Conservation (phyloP, 2,888 invertebrate genomes). For the Platypus cylindrus region DNA sequence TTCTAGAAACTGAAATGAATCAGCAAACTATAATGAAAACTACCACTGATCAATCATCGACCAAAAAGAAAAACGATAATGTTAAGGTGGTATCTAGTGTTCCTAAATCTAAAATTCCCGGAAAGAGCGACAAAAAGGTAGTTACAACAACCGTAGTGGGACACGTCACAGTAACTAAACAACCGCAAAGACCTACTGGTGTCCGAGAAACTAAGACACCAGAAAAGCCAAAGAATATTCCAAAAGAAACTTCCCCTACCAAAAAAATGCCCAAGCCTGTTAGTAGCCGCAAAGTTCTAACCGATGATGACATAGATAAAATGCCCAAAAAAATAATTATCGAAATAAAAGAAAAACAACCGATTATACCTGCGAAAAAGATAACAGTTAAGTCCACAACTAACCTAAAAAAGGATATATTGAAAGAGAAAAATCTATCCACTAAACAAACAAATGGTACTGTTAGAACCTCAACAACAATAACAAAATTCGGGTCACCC, state of each 20-base stretch:
- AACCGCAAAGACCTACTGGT: too few species aligned
- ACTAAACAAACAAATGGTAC: constrained; percentile 9
- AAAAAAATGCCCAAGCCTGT: neutral
- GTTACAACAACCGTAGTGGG: too few species aligned
- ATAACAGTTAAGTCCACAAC: constrained; percentile 6
- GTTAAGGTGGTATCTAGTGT: too few species aligned
- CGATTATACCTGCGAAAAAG: too few species aligned
- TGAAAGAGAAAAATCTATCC: constrained; percentile 8
- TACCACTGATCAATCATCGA: constrained; percentile 11
- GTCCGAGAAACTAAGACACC: constrained; percentile 11
- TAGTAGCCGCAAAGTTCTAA: too few species aligned
- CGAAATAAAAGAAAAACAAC: too few species aligned
- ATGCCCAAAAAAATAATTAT: too few species aligned
- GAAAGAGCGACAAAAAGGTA: too few species aligned
- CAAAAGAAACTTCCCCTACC: constrained; percentile 1
- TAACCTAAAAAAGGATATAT: constrained; percentile 8
- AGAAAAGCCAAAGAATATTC: constrained; percentile 8
- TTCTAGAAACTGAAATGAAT: constrained; percentile 14
- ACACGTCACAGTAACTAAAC: too few species aligned
- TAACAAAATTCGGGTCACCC: constrained; percentile 10
- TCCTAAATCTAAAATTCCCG: too few species aligned
- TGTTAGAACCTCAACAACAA: constrained; percentile 10
- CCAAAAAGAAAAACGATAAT: constrained; percentile 24
- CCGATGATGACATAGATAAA: too few species aligned
- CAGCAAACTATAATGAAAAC: constrained; percentile 16